Base-by-base conservation (phyloP, 2,797 vertebrate genomes). In the Naso thynnoides region DNA sequence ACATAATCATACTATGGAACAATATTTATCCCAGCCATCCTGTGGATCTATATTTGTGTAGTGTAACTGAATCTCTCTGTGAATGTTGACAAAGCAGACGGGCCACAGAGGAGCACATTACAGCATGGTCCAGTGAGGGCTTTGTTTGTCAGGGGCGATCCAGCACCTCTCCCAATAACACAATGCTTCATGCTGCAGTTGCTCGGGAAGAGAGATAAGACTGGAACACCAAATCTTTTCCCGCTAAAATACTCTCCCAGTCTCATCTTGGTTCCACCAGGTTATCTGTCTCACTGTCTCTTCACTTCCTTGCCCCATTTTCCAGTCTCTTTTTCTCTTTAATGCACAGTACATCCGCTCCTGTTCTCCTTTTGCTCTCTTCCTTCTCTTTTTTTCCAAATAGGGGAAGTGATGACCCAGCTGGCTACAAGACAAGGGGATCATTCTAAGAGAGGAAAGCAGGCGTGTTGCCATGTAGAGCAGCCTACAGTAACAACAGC, bases 351-450 rank as follows among this genome's bases (percentile, higher is more conserved):
- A 42, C 60, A 86, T 79, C 66, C 24, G n/a, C 52, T 83, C 68
- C 74, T 73, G 75, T 64, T 76, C 70, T 78, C 61, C 58, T 78
- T 82, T 53, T 68, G 67, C 57, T 63, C 60, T 44, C 54, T 65
- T 54, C 41, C 57, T 76, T 76, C 72, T 76, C 72, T 23, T 78
- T 73, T 50, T 55, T 33, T 15, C 66, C 70, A 57, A 78, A 79
- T 38, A 55, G 64, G 76, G 73, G 65, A 88, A 83, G 73, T 23
- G 64, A 68, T 78, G 83, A 89, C 81, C 86, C 77, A 77, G 80
- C 91, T 91, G 89, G 84, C 79, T 58, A 4, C 1, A 10, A 82
- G 65, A 83, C 83, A 86, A 83, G 73, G 58, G 31, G 82, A 85
- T 86, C 79, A 79, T 63, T 73, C 73, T 73, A 41, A 70, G 50